phyloP scores from a whole-genome alignment of 2,888 invertebrate genomes.

The Dynastes hyllus region DNA sequence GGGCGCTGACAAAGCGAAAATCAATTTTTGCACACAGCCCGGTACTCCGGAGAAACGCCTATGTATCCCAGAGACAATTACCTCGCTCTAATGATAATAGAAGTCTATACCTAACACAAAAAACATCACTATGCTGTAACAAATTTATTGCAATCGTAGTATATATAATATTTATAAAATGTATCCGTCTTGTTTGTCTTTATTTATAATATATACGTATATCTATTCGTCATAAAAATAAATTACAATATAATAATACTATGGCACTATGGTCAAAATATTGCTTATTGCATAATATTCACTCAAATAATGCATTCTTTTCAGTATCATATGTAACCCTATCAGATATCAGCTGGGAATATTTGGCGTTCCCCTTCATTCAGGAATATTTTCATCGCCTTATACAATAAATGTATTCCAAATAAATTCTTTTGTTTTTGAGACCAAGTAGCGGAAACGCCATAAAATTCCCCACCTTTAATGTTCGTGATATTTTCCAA shows the following conservation, averaged over 20 bases:
- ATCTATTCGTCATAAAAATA: not conserved
- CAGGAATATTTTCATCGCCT: constrained; percentile 88
- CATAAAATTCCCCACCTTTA: constrained; percentile 89
- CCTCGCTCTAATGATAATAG: no score
- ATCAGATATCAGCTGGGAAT: constrained; percentile 81
- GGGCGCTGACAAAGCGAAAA: no score
- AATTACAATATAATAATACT: constrained; percentile 28
- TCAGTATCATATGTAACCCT: constrained; percentile 19
- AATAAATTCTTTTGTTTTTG: constrained; percentile 80
- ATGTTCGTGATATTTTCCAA: constrained; percentile 84
- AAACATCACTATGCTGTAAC: no score
- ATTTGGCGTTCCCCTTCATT: constrained; percentile 93
- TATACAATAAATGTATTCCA: constrained; percentile 86
- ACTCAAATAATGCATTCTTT: not conserved
- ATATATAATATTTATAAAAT: no score
- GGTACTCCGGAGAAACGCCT: no score
- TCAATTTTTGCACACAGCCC: no score
- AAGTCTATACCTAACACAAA: no score
- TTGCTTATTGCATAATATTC: not conserved
- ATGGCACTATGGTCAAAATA: not conserved
- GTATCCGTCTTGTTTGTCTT: no score
- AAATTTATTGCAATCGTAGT: no score
- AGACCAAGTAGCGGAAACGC: constrained; percentile 83
- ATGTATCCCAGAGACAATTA: no score
- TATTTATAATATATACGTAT: no score